Evolutionary conservation across 30 jellyfish, hydroid and myxozoan species (phyloP).

Genomic region (Rhopilema esculentum): DNA sequence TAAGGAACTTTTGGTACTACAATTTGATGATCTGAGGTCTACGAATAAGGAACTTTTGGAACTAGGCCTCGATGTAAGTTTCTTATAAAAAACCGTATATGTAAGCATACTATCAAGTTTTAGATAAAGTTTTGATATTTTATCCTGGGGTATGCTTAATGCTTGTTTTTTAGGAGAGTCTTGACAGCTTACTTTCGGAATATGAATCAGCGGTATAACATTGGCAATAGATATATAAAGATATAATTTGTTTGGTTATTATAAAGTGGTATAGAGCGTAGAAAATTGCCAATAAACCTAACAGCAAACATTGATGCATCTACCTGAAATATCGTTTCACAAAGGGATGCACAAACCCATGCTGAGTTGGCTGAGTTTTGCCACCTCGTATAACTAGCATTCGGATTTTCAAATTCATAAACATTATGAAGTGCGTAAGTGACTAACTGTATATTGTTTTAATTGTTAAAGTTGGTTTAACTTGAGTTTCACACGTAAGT

Average conservation of each 20-base stretch:
- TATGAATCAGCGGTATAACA: conserved; percentile 14
- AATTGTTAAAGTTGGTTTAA: too few species aligned
- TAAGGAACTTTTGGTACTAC: too few species aligned
- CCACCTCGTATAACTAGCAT: conserved; percentile 22
- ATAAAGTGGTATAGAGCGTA: conserved; percentile 10
- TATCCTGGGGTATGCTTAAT: neutral
- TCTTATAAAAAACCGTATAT: neutral
- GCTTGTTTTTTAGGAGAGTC: conserved; percentile 24
- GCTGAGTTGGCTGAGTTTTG: conserved; percentile 32
- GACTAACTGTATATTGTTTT: too few species aligned
- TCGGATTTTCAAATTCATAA: neutral
- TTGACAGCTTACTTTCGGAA: conserved; percentile 28
- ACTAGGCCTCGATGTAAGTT: too few species aligned
- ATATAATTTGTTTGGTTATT: conserved; percentile 5
- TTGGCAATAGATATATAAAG: conserved; percentile 3
- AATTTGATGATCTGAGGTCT: too few species aligned
- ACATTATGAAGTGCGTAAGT: conserved; percentile 1
- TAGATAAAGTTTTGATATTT: conserved; percentile 2
- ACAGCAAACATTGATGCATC: conserved; percentile 18
- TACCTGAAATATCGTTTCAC: conserved; percentile 21
- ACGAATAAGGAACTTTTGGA: too few species aligned
- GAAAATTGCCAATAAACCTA: conserved; percentile 15
- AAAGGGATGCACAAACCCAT: conserved; percentile 9
- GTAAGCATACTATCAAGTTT: neutral
- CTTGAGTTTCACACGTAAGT: too few species aligned